Evolutionary conservation across 1,140 invertebrate genomes (phyloP), one percentile per base, ranked within the genome.

Genomic region (Drosophila nebulosa): DNA sequence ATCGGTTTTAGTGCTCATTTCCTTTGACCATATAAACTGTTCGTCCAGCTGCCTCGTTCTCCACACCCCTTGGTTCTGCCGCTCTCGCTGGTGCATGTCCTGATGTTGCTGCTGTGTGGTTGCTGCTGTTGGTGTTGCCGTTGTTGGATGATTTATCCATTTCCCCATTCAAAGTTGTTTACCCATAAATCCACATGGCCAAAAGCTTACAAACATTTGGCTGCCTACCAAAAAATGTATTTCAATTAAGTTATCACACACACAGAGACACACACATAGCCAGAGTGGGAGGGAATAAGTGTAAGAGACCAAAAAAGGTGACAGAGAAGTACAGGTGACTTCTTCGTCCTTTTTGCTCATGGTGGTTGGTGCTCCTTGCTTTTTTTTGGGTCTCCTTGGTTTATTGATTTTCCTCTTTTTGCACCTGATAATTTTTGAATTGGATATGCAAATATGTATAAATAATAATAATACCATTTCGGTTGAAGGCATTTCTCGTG

Each of bases 201-300:
- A 46, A 46, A 64, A 65, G 74, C 71, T 74, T 67, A 74, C 71
- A 74, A 74, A 64, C 39, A 46, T 74, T 74, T 75, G 39, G 69
- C 78, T 73, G 74, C 56, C 64, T 72, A 84, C 76, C 79, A 84
- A 55, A 55, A 55, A 55, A 79, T 79, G 83, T 86, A 78, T 81
- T 85, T 86, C 81, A 86, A 86, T 86, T 86, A 86, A 86, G 81
- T 86, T 86, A 86, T 85, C 81, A 85, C 78, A 86, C 70, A 77
- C 50, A 76, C 46, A 63, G 46, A 70, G 50, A 60, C 26, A 69
- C 51, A 58, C 12, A 46, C 32, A n/a, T 26, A 51, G n/a, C 18
- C 7, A 21, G 12, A 21, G 39, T 42, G 35, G 12, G 16, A 18
- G 39, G 7, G 16, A 10, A 7, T 4, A 10, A 46, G 39, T 7